Evolutionary conservation across 2,113 vertebrate genomes (phyloP).

Genomic region (Myotis brandtii): DNA sequence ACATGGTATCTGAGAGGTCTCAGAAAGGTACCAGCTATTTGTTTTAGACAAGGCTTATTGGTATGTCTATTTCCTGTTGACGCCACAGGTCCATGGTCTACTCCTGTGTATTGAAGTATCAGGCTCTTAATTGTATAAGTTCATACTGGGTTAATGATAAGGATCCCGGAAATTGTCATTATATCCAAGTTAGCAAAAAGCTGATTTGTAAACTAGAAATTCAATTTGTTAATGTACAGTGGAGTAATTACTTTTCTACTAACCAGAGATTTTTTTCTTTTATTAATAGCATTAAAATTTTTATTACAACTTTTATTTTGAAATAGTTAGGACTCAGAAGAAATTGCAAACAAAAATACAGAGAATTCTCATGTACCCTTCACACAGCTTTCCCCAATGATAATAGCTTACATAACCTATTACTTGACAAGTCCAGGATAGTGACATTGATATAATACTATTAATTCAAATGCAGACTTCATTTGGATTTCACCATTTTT

Average conservation of each 20-base stretch:
- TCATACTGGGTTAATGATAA: background rate
- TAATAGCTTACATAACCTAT: background rate
- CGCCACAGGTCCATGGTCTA: background rate
- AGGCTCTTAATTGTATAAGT: slow-evolving; percentile 22
- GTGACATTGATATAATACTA: background rate
- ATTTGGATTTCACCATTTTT: slow-evolving; percentile 31
- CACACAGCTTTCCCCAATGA: background rate
- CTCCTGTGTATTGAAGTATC: background rate
- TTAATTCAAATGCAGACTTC: slow-evolving; percentile 2
- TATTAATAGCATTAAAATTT: slow-evolving; percentile 42
- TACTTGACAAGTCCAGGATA: background rate
- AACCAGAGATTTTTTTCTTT: slow-evolving; percentile 36
- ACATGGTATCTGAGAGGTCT: slow-evolving; percentile 36
- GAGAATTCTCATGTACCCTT: slow-evolving; percentile 23
- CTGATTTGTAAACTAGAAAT: slow-evolving; percentile 42
- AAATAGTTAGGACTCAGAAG: slow-evolving; percentile 44
- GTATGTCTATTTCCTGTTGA: slow-evolving; percentile 45
- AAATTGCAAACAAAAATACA: slow-evolving; percentile 42
- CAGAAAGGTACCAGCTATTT: slow-evolving; percentile 33
- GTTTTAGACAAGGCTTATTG: slow-evolving; percentile 33
- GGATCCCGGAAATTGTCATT: slow-evolving; percentile 28
- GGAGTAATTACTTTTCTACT: slow-evolving; percentile 20
- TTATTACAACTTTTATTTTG: slow-evolving; percentile 36
- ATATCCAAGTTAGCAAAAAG: slow-evolving; percentile 21
- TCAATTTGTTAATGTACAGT: slow-evolving; percentile 47